Conservation (phyloP, 2,113 vertebrate species). For the Barnardius zonarius region DNA sequence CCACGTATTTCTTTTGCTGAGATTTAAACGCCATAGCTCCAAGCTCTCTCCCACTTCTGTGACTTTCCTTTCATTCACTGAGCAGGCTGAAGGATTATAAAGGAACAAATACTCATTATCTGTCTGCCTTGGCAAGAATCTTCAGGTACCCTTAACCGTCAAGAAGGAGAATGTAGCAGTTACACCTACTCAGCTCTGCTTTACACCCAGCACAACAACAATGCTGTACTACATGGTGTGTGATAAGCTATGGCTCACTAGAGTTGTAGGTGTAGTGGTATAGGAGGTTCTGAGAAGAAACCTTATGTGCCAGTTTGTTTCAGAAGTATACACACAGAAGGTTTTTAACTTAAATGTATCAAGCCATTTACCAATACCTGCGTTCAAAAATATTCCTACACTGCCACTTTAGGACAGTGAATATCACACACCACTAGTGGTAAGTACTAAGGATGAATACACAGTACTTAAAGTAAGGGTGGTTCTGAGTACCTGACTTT, state of each 20-base stretch:
- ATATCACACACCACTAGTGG: background rate
- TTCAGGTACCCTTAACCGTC: background rate
- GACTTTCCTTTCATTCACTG: background rate
- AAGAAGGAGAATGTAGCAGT: background rate
- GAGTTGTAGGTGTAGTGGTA: background rate
- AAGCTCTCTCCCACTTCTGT: background rate
- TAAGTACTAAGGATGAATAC: background rate
- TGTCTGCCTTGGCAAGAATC: background rate
- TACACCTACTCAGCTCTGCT: background rate
- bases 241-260: background rate
- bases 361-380: background rate
- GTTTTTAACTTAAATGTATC: background rate
- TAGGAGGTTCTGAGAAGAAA: background rate
- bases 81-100: background rate
- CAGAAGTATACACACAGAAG: background rate
- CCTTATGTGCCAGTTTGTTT: background rate
- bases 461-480: background rate
- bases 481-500: background rate
- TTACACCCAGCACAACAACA: background rate
- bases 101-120: background rate
- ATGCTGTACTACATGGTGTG: background rate
- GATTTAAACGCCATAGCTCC: background rate
- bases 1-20: background rate
- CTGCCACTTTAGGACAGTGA: background rate
- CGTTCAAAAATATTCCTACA: background rate